phyloP scores from a whole-genome alignment of 2,113 vertebrate species.

The Silurus asotus region DNA sequence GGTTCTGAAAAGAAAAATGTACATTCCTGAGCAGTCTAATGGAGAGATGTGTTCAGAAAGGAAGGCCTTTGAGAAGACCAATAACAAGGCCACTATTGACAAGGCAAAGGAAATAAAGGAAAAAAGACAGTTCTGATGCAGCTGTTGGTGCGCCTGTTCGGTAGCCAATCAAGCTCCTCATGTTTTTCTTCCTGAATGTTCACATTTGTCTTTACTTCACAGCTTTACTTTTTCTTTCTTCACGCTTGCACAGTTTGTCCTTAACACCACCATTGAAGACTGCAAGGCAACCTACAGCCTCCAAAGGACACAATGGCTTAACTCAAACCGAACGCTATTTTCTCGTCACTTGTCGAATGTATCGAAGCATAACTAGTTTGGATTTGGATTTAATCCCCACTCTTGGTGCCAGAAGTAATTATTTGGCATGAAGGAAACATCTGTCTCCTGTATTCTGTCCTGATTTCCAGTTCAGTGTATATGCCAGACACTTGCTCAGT shows the following conservation, averaged over 20 bases:
- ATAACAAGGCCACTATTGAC: slow-evolving; percentile 58
- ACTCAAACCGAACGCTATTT: slow-evolving; percentile 38
- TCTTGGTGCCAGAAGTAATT: slow-evolving; percentile 52
- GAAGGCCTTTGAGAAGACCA: slow-evolving; percentile 49
- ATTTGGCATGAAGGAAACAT: slow-evolving; percentile 54
- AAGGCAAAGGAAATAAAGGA: slow-evolving; percentile 48
- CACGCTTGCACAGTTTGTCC: slow-evolving; percentile 36
- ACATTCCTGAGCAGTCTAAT: slow-evolving; percentile 41
- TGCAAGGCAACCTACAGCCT: slow-evolving; percentile 36
- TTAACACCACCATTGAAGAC: slow-evolving; percentile 38
- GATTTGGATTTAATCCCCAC: slow-evolving; percentile 52
- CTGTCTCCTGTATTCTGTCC: slow-evolving; percentile 29
- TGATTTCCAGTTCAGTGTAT: slow-evolving; percentile 18
- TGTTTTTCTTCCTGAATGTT: slow-evolving; percentile 25
- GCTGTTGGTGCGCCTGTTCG: slow-evolving; percentile 61
- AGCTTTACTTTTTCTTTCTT: slow-evolving; percentile 14
- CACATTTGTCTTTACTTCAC: slow-evolving; percentile 27
- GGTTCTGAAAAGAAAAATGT: slow-evolving; percentile 25
- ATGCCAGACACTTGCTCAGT: slow-evolving; percentile 3
- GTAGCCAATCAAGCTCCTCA: slow-evolving; percentile 41
- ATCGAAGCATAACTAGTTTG: slow-evolving; percentile 48
- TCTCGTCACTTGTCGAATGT: slow-evolving; percentile 42
- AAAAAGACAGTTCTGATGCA: slow-evolving; percentile 61
- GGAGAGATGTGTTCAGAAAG: slow-evolving; percentile 54
- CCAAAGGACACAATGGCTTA: slow-evolving; percentile 40